Base-by-base conservation (phyloP, 64 coral and sea anemone species). In the Astreopora myriophthalma region DNA sequence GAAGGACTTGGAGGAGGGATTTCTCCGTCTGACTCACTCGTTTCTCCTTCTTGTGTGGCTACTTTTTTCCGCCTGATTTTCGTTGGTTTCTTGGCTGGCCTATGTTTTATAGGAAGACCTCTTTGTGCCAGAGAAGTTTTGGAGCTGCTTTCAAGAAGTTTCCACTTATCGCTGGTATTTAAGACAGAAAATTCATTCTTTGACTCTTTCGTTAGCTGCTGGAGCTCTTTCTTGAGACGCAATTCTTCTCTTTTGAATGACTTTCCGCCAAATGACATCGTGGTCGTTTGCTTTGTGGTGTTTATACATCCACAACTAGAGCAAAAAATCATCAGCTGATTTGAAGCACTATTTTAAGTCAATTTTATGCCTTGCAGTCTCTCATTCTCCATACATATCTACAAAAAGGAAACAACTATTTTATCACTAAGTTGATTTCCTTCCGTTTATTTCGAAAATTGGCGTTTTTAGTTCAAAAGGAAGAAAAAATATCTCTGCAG, bases 261-360 rank as follows among this genome's bases (percentile, higher is more conserved):
- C 68, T 75, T 90, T 23, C 92, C 87, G 36, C 95, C 87, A 86
- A 96, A 96, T 10, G 95, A 96, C 95, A 96, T 96, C 1, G 30
- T 84, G 26, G 20, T 16, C 31, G 0, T 3, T 34, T 19, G 20
- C 14, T n/a, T n/a, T n/a, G n/a, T n/a, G n/a, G n/a, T n/a, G n/a
- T n/a, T n/a, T n/a, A n/a, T n/a, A n/a, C n/a, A n/a, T n/a, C n/a
- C n/a, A n/a, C n/a, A n/a, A n/a, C n/a, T n/a, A n/a, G n/a, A n/a
- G n/a, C n/a, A n/a, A n/a, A n/a, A n/a, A n/a, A 57, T 60, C 67
- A 31, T 32, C 67, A 33, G 10, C 67, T 70, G 6, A 60, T 31
- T 31, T 70, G 27, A 26, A 31, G 67, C 12, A 7, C 1, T 11
- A 32, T 7, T 70, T 33, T 32, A 31, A 70, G 3, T 14, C 8